A percentile compares a stretch with the other conserved stretches of the same genome.
Conservation (phyloP, 2,888 invertebrate genomes). For the Tuta absoluta region DNA sequence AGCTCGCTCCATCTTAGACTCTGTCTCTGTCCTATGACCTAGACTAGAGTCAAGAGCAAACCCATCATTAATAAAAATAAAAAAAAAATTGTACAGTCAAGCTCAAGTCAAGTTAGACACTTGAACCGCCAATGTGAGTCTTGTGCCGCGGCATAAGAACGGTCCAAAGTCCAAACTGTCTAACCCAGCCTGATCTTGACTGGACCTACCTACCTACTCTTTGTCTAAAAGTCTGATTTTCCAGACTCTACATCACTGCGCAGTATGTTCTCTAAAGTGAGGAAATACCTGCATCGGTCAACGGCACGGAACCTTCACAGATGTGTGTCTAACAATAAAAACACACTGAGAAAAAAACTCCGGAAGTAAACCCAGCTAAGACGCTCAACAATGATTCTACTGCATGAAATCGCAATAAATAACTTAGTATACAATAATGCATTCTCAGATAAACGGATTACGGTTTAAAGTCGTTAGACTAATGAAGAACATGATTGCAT, state of each 20-base stretch:
- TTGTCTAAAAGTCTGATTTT: not conserved
- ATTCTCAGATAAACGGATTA: slow-evolving; percentile 1
- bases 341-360: not conserved
- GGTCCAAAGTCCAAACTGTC: too few relatives aligned
- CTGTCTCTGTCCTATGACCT: too few relatives aligned
- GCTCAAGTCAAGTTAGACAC: too few relatives aligned
- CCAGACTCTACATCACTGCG: not conserved
- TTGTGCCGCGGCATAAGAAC: too few relatives aligned
- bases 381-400: not conserved
- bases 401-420: slow-evolving; percentile 7
- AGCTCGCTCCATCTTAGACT: too few relatives aligned
- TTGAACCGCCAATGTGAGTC: too few relatives aligned
- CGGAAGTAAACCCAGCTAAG: not conserved
- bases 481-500: slow-evolving; percentile 17
- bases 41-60: too few relatives aligned
- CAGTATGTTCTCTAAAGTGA: not conserved
- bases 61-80: too few relatives aligned
- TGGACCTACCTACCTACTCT: not conserved
- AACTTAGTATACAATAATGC: not conserved
- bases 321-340: not conserved
- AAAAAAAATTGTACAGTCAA: too few relatives aligned
- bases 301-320: not conserved
- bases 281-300: not conserved
- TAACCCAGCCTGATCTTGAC: too few relatives aligned
- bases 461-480: not conserved